These are phyloP conservation scores for Stenichneumon culpator DNA, from an alignment of 2,888 invertebrate genomes.

Conservation along the genomic window DNA sequence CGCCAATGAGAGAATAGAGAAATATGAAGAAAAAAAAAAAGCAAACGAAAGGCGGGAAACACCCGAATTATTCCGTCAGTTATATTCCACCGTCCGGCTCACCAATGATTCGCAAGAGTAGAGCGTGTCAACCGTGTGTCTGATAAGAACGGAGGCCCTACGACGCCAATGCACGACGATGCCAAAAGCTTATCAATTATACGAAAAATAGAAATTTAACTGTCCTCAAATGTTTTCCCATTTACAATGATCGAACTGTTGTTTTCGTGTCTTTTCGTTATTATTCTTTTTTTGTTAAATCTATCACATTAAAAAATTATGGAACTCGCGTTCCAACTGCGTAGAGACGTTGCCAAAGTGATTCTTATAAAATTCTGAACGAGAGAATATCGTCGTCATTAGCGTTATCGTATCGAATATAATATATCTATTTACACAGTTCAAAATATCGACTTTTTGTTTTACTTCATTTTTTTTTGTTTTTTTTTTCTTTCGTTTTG, in stretches of 20 bases:
- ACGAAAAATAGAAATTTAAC: slow-evolving; percentile 56
- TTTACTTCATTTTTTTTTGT: slow-evolving; percentile 32
- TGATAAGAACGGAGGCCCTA: slow-evolving; percentile 49
- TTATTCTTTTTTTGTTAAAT: slow-evolving; percentile 62
- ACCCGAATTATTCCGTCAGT: slow-evolving; percentile 16
- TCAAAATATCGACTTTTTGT: slow-evolving; percentile 80
- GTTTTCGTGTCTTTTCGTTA: slow-evolving; percentile 48
- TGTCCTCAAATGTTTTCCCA: slow-evolving; percentile 43
- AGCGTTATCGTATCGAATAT: slow-evolving; percentile 80
- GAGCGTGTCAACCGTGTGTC: slow-evolving; percentile 5
- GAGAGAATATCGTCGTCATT: slow-evolving; percentile 81
- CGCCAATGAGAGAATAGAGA: slow-evolving; percentile 67
- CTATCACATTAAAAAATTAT: slow-evolving; percentile 63
- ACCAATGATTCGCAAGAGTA: slow-evolving; percentile 52
- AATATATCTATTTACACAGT: slow-evolving; percentile 81
- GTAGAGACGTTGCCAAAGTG: slow-evolving; percentile 51
- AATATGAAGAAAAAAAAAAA: slow-evolving; percentile 17
- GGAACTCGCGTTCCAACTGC: slow-evolving; percentile 55
- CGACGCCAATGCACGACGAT: slow-evolving; percentile 61
- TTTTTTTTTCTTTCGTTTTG: slow-evolving; percentile 68
- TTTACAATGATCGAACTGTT: slow-evolving; percentile 70
- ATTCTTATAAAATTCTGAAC: slow-evolving; percentile 78
- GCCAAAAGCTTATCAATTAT: slow-evolving; percentile 37
- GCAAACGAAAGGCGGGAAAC: slow-evolving; percentile 38
- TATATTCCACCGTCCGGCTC: slow-evolving; percentile 66